Base-by-base conservation (phyloP, 2,888 invertebrate genomes). In the Theretra japonica region DNA sequence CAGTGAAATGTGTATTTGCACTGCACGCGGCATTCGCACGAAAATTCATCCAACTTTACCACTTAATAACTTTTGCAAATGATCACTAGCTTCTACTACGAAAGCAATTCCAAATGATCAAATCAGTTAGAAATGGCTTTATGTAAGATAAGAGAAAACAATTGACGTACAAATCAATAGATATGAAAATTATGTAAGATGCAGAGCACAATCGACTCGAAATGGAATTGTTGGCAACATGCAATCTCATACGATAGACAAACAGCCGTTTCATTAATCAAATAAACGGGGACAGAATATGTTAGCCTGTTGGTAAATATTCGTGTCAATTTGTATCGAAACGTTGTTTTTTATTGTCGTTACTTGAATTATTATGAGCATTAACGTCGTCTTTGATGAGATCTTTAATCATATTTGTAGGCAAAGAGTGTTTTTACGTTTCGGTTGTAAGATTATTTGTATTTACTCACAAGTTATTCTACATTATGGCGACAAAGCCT, bases 221-320 rank as follows among this genome's bases (percentile, higher is more conserved):
- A 76, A 73, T 72, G 48, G 68, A 73, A 76, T 74, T 75, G 73
- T 70, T 70, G 72, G 73, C 70, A 74, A 80, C 81, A 83, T 71
- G 70, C 73, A 71, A 73, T 71, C 60, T 79, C 72, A 74, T 72
- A 80, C 80, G 78, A 78, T 82, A 79, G 77, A 77, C 78, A 85
- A 86, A 81, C 85, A 80, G 84, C 83, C 80, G 79, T 81, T 83
- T 80, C 88, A 90, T 90, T 89, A 87, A 89, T 89, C 90, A 90
- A 84, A 86, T 80, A 82, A 88, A 82, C 84, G 82, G 76, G 83
- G 83, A 87, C 85, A 83, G 77, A 79, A 56, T 70, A 30, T 70
- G 60, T 60, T 70, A 82, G 75, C 72, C 74, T 69, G 65, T 75
- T 72, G 56, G 73, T 76, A 74, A 78, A 80, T 75, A 79, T 79